Conservation (phyloP, 2,888 invertebrate species). For the Agelastica alni region DNA sequence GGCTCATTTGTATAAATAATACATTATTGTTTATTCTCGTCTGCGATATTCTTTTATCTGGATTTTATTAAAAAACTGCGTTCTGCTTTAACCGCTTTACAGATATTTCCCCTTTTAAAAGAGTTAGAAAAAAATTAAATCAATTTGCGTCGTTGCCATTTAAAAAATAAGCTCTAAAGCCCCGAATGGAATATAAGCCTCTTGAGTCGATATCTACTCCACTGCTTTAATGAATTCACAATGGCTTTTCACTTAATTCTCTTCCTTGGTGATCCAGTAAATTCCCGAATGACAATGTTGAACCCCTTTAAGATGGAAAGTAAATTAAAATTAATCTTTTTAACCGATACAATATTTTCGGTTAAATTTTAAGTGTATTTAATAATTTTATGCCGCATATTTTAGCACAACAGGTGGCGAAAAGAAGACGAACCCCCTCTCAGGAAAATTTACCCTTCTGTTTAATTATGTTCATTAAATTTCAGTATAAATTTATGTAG, state of each 20-base stretch:
- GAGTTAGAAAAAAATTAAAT: neutral
- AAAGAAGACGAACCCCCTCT: too few species aligned
- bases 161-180: constrained; percentile 5
- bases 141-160: neutral
- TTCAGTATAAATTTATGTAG: too few species aligned
- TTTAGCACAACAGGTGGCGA: too few species aligned
- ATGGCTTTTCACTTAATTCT: constrained; percentile 23
- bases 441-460: too few species aligned
- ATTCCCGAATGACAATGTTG: constrained; percentile 15
- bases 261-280: constrained; percentile 17
- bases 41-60: too few species aligned
- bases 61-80: too few species aligned
- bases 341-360: neutral
- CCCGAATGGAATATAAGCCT: constrained; percentile 16
- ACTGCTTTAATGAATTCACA: constrained; percentile 19
- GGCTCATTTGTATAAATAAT: too few species aligned
- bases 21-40: too few species aligned
- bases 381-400: too few species aligned
- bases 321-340: constrained; percentile 10
- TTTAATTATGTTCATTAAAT: too few species aligned
- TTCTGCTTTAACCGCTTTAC: too few species aligned
- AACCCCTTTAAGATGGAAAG: neutral
- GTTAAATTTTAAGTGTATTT: neutral
- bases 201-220: constrained; percentile 9
- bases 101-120: neutral